These are phyloP conservation scores for Morone chrysops DNA, from an alignment of 2,113 vertebrate species.

Conservation along the genomic window DNA sequence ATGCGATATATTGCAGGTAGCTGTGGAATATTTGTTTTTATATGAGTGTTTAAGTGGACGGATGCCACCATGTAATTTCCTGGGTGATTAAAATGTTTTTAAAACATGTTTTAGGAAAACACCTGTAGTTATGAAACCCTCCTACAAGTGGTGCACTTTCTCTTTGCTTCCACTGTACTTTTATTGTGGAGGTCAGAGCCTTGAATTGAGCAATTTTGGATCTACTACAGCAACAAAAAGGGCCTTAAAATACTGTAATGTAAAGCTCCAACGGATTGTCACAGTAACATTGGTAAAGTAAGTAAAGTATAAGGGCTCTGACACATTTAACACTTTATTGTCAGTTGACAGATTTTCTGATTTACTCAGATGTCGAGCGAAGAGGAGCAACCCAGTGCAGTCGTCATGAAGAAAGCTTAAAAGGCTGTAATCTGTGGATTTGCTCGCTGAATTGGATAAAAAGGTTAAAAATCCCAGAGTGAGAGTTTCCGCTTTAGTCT, in stretches of 20 bases:
- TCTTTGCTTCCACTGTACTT: slow-evolving; percentile 31
- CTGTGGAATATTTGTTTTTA: neutral
- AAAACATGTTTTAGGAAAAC: neutral
- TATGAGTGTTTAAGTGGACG: neutral
- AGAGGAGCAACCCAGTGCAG: neutral
- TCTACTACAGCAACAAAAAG: neutral
- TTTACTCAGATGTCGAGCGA: neutral
- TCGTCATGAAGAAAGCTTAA: slow-evolving; percentile 24
- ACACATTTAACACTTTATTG: slow-evolving; percentile 20
- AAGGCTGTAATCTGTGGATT: slow-evolving; percentile 52
- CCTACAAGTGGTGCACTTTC: slow-evolving; percentile 70
- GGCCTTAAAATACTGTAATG: neutral
- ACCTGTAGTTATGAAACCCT: slow-evolving; percentile 48
- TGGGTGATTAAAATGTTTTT: slow-evolving; percentile 11
- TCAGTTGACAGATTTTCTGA: neutral
- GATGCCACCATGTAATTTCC: neutral
- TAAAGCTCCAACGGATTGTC: slow-evolving; percentile 12
- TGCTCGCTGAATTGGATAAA: slow-evolving; percentile 36
- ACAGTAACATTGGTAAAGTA: neutral
- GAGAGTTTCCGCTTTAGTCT: slow-evolving; percentile 18
- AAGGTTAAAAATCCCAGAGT: slow-evolving; percentile 34
- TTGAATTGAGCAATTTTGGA: neutral
- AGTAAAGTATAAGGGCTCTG: neutral
- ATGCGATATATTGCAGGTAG: neutral
- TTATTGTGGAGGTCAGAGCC: neutral